Conservation (phyloP, 2,113 vertebrate genomes). For the Phaetusa simplex region DNA sequence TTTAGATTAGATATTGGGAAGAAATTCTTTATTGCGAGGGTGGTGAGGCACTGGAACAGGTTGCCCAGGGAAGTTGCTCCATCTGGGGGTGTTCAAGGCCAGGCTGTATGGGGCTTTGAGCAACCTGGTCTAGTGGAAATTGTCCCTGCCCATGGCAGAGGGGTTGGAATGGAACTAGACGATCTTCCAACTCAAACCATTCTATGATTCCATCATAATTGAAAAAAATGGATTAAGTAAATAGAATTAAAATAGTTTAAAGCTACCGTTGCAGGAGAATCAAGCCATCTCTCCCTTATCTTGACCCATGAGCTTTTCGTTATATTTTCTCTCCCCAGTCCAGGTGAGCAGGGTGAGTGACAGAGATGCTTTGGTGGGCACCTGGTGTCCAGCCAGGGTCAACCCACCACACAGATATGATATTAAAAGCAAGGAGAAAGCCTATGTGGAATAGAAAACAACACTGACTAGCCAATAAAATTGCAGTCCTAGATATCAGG, state of each 20-base stretch:
- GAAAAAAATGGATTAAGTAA: not conserved
- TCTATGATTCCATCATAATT: not conserved
- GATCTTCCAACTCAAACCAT: not conserved
- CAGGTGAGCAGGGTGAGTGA: not conserved
- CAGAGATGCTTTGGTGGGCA: not conserved
- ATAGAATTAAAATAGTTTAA: not conserved
- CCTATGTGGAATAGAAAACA: not conserved
- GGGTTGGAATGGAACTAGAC: not conserved
- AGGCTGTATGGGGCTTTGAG: not conserved
- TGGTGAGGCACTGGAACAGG: not conserved
- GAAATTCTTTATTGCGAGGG: not conserved
- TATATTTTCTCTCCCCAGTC: not conserved
- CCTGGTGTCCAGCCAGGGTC: not conserved
- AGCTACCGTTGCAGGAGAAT: not conserved
- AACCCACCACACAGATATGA: not conserved
- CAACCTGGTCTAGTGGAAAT: not conserved
- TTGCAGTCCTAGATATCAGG: not conserved
- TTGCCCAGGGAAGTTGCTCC: not conserved
- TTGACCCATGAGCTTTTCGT: rapidly evolving
- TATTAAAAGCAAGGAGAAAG: not conserved
- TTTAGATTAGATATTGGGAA: not conserved
- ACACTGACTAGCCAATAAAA: not conserved
- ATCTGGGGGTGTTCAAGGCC: not conserved
- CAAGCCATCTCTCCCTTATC: not conserved
- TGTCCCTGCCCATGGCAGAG: not conserved